Evolutionary conservation across 2,888 invertebrate genomes (phyloP).

Genomic region (Stenoptilia bipunctidactyla): DNA sequence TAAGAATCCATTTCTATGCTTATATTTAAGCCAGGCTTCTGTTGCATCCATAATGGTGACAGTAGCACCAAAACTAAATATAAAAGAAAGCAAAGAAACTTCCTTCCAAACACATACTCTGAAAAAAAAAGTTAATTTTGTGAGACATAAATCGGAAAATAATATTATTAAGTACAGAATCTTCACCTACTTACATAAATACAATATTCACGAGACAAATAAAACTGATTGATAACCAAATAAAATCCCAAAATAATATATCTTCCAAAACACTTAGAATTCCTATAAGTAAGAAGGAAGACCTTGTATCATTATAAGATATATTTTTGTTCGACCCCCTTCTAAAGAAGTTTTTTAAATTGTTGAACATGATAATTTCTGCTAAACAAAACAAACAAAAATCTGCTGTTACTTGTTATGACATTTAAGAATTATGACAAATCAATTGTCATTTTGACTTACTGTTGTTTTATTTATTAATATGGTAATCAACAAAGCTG

Average conservation of each 20-base stretch:
- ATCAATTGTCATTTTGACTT: too few relatives aligned
- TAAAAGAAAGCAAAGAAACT: constrained; percentile 39
- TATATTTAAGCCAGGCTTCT: constrained; percentile 54
- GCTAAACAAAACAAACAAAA: too few relatives aligned
- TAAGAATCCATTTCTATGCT: constrained; percentile 50
- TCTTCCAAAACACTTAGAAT: constrained; percentile 49
- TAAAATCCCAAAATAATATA: constrained; percentile 53
- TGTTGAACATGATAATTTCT: not conserved
- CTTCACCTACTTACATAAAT: constrained; percentile 56
- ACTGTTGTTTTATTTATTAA: too few relatives aligned
- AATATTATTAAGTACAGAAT: too few relatives aligned
- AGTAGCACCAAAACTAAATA: constrained; percentile 29
- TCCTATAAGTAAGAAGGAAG: constrained; percentile 33
- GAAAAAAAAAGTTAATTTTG: constrained; percentile 22
- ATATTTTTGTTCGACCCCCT: constrained; percentile 29
- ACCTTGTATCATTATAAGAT: constrained; percentile 3
- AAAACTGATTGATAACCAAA: constrained; percentile 46
- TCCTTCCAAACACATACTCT: constrained; percentile 41
- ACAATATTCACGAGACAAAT: constrained; percentile 36
- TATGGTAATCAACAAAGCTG: too few relatives aligned
- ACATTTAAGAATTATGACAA: too few relatives aligned
- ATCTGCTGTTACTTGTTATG: too few relatives aligned
- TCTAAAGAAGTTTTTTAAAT: constrained; percentile 36
- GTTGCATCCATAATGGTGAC: constrained; percentile 41
- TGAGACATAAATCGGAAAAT: too few relatives aligned